A percentile compares a stretch with the other conserved stretches of the same genome.
phyloP scores from a whole-genome alignment of 2,888 invertebrate genomes.

The Tetanocera ferruginea region DNA sequence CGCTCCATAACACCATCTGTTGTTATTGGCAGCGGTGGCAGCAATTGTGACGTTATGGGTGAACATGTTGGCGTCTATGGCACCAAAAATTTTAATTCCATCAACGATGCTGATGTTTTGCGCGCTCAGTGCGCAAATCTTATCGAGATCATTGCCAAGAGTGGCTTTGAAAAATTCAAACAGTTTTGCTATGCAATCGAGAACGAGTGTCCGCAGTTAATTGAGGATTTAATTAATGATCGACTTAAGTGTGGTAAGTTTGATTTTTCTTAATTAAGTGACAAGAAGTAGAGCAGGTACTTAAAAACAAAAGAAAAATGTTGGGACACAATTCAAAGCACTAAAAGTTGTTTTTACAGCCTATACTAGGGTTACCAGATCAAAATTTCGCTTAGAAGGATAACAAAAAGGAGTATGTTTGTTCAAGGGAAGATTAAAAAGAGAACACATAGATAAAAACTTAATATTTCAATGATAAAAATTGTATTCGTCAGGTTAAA shows the following conservation, averaged over 20 bases:
- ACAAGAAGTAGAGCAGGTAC: neutral
- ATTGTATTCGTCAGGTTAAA: too few species aligned
- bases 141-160: conserved; percentile 76
- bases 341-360: too few species aligned
- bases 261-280: too few species aligned
- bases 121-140: conserved; percentile 73
- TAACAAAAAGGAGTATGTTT: neutral
- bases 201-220: conserved; percentile 76
- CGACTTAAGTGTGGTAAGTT: conserved; percentile 71
- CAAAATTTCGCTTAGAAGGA: too few species aligned
- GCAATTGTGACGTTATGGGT: conserved; percentile 12
- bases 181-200: conserved; percentile 76
- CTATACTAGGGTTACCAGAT: neutral
- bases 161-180: conserved; percentile 74
- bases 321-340: neutral
- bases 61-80: conserved; percentile 47
- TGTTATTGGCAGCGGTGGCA: conserved; percentile 35
- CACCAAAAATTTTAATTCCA: conserved; percentile 52
- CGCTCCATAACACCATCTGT: conserved; percentile 65
- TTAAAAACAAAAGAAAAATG: neutral
- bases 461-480: too few species aligned
- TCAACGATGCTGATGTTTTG: conserved; percentile 64
- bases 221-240: conserved; percentile 76
- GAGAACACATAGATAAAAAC: too few species aligned
- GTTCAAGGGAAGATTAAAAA: neutral